Conservation (phyloP, 2,797 vertebrate species). For the Hybognathus amarus region DNA sequence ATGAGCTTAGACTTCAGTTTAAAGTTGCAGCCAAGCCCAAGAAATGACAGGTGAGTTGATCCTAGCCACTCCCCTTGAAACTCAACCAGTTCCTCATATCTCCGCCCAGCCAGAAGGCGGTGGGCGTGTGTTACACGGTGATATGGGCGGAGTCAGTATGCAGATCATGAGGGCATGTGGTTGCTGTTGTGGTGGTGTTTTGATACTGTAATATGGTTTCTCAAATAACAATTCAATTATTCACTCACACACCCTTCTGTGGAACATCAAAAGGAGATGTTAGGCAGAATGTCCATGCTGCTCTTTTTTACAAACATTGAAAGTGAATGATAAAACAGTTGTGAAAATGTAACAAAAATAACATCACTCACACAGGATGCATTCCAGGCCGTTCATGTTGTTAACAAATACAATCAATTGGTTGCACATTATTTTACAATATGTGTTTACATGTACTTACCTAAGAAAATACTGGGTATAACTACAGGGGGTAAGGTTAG, state of each 20-base stretch:
- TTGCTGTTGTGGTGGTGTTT: background rate
- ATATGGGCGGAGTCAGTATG: background rate
- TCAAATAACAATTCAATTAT: background rate
- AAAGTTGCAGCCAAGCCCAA: conserved; percentile 30
- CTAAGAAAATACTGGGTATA: no score
- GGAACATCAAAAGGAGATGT: background rate
- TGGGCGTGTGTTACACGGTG: no score
- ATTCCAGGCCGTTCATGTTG: no score
- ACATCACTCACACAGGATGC: no score
- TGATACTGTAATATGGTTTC: background rate
- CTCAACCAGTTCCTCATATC: background rate
- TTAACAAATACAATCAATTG: no score
- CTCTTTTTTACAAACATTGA: background rate
- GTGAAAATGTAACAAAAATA: no score
- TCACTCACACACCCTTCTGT: background rate
- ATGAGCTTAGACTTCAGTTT: conserved; percentile 4
- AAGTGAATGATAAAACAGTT: background rate
- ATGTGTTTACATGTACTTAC: no score
- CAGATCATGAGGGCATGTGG: background rate
- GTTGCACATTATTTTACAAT: no score
- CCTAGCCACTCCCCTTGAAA: conserved; percentile 18
- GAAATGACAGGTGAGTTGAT: background rate
- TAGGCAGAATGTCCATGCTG: background rate
- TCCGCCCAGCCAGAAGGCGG: background rate
- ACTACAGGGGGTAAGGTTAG: no score